Evolutionary conservation across 2,797 vertebrate species (phyloP).

Genomic region (Propithecus deckenii): DNA sequence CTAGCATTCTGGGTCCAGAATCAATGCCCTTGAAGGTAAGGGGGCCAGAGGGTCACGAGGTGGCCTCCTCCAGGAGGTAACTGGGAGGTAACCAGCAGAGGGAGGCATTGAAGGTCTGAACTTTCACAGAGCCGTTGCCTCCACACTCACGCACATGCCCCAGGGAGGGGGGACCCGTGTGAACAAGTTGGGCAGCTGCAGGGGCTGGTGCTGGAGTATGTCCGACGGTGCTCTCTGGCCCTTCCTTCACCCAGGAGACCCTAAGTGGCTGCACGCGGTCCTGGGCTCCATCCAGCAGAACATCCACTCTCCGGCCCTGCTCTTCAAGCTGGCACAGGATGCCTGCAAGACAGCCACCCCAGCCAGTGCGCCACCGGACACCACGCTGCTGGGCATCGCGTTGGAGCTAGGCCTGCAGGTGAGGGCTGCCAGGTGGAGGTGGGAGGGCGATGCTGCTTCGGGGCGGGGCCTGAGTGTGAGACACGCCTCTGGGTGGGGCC

Average conservation of each 20-base stretch:
- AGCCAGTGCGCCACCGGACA: constrained; percentile 73
- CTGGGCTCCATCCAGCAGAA: constrained; percentile 84
- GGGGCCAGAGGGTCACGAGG: neutral
- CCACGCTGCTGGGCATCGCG: constrained; percentile 81
- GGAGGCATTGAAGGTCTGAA: too few species aligned
- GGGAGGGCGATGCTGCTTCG: rapidly evolving
- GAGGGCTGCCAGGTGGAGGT: neutral
- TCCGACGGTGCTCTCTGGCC: neutral
- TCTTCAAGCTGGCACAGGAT: constrained; percentile 84
- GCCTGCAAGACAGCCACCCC: constrained; percentile 84
- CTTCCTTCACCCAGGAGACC: constrained; percentile 75
- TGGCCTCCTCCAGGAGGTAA: neutral
- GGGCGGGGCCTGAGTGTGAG: neutral
- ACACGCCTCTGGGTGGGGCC: neutral
- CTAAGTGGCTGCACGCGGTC: constrained; percentile 82
- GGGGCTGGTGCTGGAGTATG: neutral
- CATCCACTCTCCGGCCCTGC: constrained; percentile 83
- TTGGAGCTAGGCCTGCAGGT: constrained; percentile 85
- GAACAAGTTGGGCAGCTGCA: neutral
- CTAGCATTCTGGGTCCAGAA: neutral
- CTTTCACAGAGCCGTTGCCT: neutral
- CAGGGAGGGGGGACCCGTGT: neutral
- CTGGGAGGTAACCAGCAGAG: neutral
- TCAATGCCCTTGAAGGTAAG: neutral
- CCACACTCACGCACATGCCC: neutral